These are phyloP conservation scores for Maconellicoccus hirsutus DNA, from an alignment of 1,140 invertebrate species.

Conservation along the genomic window DNA sequence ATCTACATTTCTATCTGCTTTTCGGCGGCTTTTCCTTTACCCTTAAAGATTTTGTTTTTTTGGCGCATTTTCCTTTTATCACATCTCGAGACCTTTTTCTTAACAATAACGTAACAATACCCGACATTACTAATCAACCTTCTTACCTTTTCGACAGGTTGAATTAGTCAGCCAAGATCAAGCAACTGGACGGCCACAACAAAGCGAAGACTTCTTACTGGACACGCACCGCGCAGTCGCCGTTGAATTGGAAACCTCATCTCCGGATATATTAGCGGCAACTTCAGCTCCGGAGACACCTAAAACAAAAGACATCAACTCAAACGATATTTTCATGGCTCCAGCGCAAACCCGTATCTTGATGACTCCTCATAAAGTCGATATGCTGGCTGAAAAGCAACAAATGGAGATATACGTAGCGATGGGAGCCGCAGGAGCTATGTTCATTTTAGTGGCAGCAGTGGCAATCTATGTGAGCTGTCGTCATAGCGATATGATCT, in stretches of 20 bases:
- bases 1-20: slow-evolving; percentile 5
- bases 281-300: neutral
- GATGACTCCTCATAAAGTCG: neutral
- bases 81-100: neutral
- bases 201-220: slow-evolving; percentile 11
- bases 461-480: neutral
- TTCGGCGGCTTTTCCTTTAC: neutral
- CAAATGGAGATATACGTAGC: neutral
- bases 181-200: neutral
- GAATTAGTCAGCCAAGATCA: neutral
- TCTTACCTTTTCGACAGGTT: neutral
- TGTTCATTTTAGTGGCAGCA: neutral
- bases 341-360: neutral
- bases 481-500: slow-evolving; percentile 1
- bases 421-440: neutral
- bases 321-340: neutral
- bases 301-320: neutral
- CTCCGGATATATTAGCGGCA: neutral
- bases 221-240: neutral
- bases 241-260: slow-evolving; percentile 5
- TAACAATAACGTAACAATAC: too few species aligned
- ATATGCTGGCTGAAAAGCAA: neutral
- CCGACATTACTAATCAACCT: too few species aligned
- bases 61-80: neutral
- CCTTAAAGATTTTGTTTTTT: neutral